These are phyloP conservation scores for Rotaria magnacalcarata DNA, from an alignment of 2,888 invertebrate species.

Conservation along the genomic window DNA sequence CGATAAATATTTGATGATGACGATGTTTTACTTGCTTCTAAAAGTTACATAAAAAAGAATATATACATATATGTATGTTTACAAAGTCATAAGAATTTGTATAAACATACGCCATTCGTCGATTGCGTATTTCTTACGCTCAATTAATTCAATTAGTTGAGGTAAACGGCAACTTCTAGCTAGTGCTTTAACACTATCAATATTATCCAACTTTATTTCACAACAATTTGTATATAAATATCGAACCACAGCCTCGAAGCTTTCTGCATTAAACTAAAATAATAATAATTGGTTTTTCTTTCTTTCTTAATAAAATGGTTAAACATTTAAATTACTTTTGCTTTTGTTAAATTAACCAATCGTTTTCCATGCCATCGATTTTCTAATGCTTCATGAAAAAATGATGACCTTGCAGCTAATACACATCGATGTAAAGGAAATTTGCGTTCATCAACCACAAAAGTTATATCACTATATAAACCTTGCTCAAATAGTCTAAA, in stretches of 20 bases:
- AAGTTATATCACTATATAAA: conserved; percentile 58
- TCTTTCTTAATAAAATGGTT: conserved; percentile 45
- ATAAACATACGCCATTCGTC: neutral
- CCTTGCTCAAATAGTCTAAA: conserved; percentile 54
- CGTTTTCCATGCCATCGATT: conserved; percentile 57
- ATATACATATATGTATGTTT: too few species aligned
- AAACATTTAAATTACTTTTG: conserved; percentile 46
- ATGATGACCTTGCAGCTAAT: conserved; percentile 58
- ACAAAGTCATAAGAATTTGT: neutral
- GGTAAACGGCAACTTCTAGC: conserved; percentile 28
- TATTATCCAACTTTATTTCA: neutral
- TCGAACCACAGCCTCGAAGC: conserved; percentile 59
- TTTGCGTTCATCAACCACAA: conserved; percentile 57
- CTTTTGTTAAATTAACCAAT: conserved; percentile 55
- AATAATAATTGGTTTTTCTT: neutral
- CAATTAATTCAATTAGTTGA: neutral
- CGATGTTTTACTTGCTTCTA: neutral
- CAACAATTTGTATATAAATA: conserved; percentile 60
- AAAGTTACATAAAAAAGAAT: neutral
- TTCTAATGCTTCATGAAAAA: conserved; percentile 59
- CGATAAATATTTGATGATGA: neutral
- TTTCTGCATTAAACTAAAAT: conserved; percentile 56
- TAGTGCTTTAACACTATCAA: conserved; percentile 8
- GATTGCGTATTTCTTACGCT: neutral
- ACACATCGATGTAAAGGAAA: conserved; percentile 61